Conservation (phyloP, 2,888 invertebrate species). For the Meliscaeva auricollis region DNA sequence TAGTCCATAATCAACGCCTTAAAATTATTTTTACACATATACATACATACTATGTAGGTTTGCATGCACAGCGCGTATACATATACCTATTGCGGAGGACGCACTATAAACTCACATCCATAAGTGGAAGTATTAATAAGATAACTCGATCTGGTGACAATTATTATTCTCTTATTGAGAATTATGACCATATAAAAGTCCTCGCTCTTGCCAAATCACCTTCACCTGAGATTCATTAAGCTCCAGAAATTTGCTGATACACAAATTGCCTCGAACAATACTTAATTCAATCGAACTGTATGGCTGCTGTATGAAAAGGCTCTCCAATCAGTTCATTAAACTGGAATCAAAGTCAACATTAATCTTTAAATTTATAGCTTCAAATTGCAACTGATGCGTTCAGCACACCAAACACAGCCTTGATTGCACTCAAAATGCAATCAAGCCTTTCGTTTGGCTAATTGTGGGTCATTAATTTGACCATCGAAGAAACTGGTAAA, state of each 20-base stretch:
- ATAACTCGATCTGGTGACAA: slow-evolving; percentile 50
- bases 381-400: slow-evolving; percentile 19
- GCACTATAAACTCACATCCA: slow-evolving; percentile 31
- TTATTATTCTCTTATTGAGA: slow-evolving; percentile 61
- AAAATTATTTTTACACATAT: too few relatives aligned
- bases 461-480: slow-evolving; percentile 74
- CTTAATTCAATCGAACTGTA: slow-evolving; percentile 69
- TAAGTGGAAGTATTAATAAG: slow-evolving; percentile 49
- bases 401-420: background rate
- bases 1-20: too few relatives aligned
- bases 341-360: slow-evolving; percentile 76
- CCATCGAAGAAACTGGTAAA: slow-evolving; percentile 60
- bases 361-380: slow-evolving; percentile 73
- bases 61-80: too few relatives aligned
- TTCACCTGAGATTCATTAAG: slow-evolving; percentile 67
- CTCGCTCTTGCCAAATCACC: slow-evolving; percentile 9
- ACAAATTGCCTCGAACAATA: slow-evolving; percentile 68
- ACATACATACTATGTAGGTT: too few relatives aligned
- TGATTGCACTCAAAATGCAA: slow-evolving; percentile 61
- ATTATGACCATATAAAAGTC: slow-evolving; percentile 63
- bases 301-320: background rate
- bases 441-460: slow-evolving; percentile 68
- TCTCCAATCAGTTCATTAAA: slow-evolving; percentile 64
- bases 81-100: too few relatives aligned
- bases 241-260: slow-evolving; percentile 34